These are phyloP conservation scores for Lichenostomus cassidix DNA, from an alignment of 2,113 vertebrate genomes.

Conservation along the genomic window DNA sequence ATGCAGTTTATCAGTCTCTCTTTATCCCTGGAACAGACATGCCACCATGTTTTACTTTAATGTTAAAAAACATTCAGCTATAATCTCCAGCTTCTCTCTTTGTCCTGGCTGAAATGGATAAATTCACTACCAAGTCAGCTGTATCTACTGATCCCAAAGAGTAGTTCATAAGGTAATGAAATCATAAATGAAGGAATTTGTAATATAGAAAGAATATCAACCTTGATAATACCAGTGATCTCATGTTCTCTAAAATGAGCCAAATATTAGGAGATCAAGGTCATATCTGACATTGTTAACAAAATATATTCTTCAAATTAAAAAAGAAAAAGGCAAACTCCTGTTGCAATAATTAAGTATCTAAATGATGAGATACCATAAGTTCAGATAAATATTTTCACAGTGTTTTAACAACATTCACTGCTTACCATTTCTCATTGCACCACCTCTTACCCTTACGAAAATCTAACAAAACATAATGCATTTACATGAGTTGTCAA, in stretches of 20 bases:
- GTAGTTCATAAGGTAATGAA: neutral
- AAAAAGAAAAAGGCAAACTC: neutral
- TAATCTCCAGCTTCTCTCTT: neutral
- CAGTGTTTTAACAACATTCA: neutral
- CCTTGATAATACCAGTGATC: neutral
- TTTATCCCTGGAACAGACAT: neutral
- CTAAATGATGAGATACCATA: neutral
- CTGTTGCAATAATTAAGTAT: rapidly evolving
- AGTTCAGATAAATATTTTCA: neutral
- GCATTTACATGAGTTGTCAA: neutral
- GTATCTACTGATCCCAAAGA: neutral
- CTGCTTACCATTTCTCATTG: neutral
- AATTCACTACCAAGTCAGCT: neutral
- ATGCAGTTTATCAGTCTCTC: neutral
- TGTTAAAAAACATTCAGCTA: neutral
- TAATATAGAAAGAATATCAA: neutral
- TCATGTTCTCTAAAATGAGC: neutral
- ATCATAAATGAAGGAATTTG: neutral
- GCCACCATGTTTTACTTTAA: neutral
- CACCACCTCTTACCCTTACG: neutral
- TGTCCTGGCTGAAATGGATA: neutral
- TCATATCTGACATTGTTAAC: neutral
- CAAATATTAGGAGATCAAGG: neutral
- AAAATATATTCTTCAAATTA: neutral
- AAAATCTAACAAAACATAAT: neutral